Conservation (phyloP, 2,888 invertebrate genomes). For the Diploptera punctata region DNA sequence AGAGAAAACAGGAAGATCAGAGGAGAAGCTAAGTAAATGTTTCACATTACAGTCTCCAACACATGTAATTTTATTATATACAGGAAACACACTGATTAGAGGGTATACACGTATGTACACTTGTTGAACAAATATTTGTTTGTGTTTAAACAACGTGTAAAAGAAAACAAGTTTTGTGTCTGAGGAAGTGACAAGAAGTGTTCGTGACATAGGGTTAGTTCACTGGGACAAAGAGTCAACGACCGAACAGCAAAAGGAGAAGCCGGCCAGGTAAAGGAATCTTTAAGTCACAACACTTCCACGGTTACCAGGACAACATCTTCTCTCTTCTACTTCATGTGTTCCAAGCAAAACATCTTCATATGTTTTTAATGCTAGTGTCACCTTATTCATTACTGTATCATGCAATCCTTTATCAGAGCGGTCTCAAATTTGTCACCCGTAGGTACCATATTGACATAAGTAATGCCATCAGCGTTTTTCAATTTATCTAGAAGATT, state of each 20-base stretch:
- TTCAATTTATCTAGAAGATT: too few species aligned
- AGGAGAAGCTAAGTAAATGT: too few species aligned
- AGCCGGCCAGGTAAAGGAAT: too few species aligned
- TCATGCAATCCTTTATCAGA: not conserved
- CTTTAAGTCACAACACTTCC: constrained; percentile 5
- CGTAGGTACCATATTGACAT: not conserved
- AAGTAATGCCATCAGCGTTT: not conserved
- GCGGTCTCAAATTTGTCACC: not conserved
- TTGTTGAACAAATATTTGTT: too few species aligned
- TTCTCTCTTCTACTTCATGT: not conserved
- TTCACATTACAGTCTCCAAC: too few species aligned
- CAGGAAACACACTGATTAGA: too few species aligned
- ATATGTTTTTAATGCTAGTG: not conserved
- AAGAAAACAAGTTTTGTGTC: not conserved
- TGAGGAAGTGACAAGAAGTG: not conserved
- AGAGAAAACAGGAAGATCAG: too few species aligned
- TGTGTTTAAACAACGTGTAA: too few species aligned
- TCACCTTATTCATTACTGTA: not conserved
- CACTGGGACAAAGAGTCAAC: constrained; percentile 27
- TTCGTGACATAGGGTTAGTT: constrained; percentile 1
- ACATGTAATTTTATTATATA: too few species aligned
- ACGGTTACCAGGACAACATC: constrained; percentile 1
- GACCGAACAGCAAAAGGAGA: not conserved
- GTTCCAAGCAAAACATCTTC: not conserved
- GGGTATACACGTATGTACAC: too few species aligned